Conservation (phyloP, 2,113 vertebrate genomes). For the Sapayoa aenigma region DNA sequence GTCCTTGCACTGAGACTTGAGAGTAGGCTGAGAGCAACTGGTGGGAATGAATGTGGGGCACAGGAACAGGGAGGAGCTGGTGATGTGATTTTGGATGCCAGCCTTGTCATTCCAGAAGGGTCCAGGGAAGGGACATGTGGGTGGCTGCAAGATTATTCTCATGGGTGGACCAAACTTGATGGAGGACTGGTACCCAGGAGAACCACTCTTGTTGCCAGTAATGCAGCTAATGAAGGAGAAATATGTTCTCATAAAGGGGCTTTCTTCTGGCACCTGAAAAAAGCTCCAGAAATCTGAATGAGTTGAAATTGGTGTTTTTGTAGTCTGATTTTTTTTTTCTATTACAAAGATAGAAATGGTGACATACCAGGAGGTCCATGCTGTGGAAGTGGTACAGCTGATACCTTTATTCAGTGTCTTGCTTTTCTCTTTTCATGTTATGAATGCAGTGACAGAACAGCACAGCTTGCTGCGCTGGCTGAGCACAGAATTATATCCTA, state of each 20-base stretch:
- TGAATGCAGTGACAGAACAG: neutral
- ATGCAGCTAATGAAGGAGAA: neutral
- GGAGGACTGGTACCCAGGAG: neutral
- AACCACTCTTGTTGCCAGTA: neutral
- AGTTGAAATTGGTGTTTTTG: neutral
- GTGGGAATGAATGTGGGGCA: too few relatives aligned
- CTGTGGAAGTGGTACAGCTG: neutral
- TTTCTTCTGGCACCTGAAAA: neutral
- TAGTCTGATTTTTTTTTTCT: neutral
- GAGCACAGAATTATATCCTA: rapidly evolving
- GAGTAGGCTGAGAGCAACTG: neutral
- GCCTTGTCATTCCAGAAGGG: neutral
- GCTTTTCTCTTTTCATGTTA: neutral
- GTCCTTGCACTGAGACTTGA: neutral
- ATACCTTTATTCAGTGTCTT: neutral
- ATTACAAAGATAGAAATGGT: neutral
- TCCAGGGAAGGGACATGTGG: neutral
- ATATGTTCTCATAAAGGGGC: neutral
- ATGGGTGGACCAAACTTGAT: neutral
- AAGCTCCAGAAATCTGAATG: neutral
- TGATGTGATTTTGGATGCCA: neutral
- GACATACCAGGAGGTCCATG: neutral
- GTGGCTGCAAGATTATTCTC: neutral
- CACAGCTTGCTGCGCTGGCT: neutral
- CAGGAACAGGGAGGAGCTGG: neutral